These are phyloP conservation scores for Dolichoris vasculosae DNA, from an alignment of 1,140 invertebrate species.

Conservation along the genomic window DNA sequence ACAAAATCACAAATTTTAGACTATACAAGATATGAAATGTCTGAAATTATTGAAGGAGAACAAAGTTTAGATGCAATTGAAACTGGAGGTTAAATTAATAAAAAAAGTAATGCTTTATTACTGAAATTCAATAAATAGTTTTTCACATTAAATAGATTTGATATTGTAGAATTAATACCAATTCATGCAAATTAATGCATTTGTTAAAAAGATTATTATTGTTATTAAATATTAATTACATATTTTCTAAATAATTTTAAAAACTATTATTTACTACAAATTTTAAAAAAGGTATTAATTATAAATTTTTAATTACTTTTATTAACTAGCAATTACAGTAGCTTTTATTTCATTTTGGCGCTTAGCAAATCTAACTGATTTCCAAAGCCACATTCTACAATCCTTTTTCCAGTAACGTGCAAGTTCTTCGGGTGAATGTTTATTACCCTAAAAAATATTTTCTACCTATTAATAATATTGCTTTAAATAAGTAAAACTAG, in stretches of 20 bases:
- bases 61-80: slow-evolving; percentile 77
- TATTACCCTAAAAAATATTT: slow-evolving; percentile 62
- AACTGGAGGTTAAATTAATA: slow-evolving; percentile 76
- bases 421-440: slow-evolving; percentile 71
- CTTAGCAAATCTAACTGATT: slow-evolving; percentile 66
- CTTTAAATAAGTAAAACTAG: not conserved
- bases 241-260: slow-evolving; percentile 19
- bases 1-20: slow-evolving; percentile 83
- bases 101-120: slow-evolving; percentile 31
- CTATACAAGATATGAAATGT: slow-evolving; percentile 90
- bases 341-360: slow-evolving; percentile 55
- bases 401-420: slow-evolving; percentile 80
- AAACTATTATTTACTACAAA: slow-evolving; percentile 14
- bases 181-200: not conserved
- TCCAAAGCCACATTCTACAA: slow-evolving; percentile 80
- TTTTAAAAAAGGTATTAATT: not conserved
- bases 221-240: slow-evolving; percentile 16
- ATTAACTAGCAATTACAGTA: not conserved
- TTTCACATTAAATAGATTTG: not conserved
- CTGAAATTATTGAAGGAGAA: slow-evolving; percentile 76
- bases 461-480: not conserved
- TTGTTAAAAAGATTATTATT: slow-evolving; percentile 35
- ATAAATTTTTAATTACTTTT: slow-evolving; percentile 26
- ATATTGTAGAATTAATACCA: not conserved
- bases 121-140: not conserved